Evolutionary conservation across 1,140 invertebrate species (phyloP).

Genomic region (Uloborus diversus): DNA sequence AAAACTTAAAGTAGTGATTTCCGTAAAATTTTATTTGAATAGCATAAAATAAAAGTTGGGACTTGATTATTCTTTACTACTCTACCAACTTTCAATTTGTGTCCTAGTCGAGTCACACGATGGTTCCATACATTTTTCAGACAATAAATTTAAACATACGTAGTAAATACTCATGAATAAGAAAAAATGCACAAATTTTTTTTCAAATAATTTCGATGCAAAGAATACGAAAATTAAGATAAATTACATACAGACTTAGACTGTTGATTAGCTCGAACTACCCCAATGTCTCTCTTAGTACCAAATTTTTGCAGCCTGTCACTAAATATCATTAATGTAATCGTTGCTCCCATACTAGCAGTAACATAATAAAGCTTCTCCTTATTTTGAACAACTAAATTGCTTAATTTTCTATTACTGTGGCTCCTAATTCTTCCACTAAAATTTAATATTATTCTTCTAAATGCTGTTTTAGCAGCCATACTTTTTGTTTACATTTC

Average conservation of each 20-base stretch:
- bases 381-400: neutral
- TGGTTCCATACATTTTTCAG: too few relatives aligned
- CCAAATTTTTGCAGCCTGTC: slow-evolving; percentile 51
- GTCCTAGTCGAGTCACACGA: too few relatives aligned
- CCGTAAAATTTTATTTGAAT: too few relatives aligned
- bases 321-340: slow-evolving; percentile 38
- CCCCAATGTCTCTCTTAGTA: slow-evolving; percentile 34
- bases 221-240: too few relatives aligned
- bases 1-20: too few relatives aligned
- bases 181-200: too few relatives aligned
- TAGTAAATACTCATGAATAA: too few relatives aligned
- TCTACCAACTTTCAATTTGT: too few relatives aligned
- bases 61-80: too few relatives aligned
- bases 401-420: neutral
- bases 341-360: slow-evolving; percentile 13
- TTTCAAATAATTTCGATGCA: too few relatives aligned
- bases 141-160: too few relatives aligned
- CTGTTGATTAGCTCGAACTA: slow-evolving; percentile 45
- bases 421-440: neutral
- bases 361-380: slow-evolving; percentile 29
- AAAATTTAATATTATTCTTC: neutral
- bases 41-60: too few relatives aligned
- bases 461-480: neutral
- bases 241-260: slow-evolving; percentile 27
- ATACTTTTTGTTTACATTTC: neutral